Conservation (phyloP, 2,113 vertebrate species). For the Antidorcas marsupialis region DNA sequence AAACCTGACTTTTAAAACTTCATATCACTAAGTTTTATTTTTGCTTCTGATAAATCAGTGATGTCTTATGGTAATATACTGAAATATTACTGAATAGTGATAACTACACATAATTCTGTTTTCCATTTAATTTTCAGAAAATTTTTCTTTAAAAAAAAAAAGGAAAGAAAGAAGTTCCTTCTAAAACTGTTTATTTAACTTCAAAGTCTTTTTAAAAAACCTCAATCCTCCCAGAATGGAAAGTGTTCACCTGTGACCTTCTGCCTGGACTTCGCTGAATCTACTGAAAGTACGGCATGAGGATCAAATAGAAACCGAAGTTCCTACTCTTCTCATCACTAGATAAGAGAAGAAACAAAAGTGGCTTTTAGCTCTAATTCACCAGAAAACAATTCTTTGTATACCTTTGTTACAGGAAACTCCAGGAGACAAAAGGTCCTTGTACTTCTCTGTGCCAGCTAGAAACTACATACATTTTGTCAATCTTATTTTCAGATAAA, state of each 20-base stretch:
- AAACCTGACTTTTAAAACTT: background rate
- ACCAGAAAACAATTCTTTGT: conserved; percentile 66
- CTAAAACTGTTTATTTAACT: conserved; percentile 71
- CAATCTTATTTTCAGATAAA: conserved; percentile 70
- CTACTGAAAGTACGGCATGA: conserved; percentile 33
- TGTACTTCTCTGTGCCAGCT: conserved; percentile 44
- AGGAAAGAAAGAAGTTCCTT: conserved; percentile 41
- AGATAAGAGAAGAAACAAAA: conserved; percentile 74
- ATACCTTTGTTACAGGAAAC: conserved; percentile 67
- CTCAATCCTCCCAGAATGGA: conserved; percentile 66
- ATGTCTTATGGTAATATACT: background rate
- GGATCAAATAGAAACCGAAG: conserved; percentile 68
- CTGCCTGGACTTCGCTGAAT: conserved; percentile 60
- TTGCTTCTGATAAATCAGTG: background rate
- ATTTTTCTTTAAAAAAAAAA: conserved; percentile 22
- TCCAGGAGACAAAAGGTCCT: conserved; percentile 66
- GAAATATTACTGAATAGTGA: conserved; percentile 3
- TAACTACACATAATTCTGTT: background rate
- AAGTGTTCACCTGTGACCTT: conserved; percentile 73
- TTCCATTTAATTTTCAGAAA: conserved; percentile 56
- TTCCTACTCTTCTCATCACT: conserved; percentile 62
- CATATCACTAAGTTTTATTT: background rate
- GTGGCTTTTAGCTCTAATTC: conserved; percentile 74
- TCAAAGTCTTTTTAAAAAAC: conserved; percentile 71
- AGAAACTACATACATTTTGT: conserved; percentile 70